A percentile compares a stretch with the other conserved stretches of the same genome.
phyloP scores from a whole-genome alignment of 2,888 invertebrate genomes.

The Emesis russula region DNA sequence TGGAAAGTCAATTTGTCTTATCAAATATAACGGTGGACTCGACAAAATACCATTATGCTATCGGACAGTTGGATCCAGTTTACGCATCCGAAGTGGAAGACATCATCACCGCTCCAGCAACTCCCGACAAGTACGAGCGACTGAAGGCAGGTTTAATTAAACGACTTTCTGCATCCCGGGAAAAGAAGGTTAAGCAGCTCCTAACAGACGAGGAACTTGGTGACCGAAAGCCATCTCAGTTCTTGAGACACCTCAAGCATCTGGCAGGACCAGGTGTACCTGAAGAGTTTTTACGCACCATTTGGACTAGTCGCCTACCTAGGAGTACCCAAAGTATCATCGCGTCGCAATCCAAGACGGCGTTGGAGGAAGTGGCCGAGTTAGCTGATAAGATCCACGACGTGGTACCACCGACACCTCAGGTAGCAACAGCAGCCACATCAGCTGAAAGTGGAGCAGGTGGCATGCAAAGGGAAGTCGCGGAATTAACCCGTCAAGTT shows the following conservation, averaged over 20 bases:
- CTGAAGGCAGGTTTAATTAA: constrained; percentile 21
- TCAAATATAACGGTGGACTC: constrained; percentile 35
- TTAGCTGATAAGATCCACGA: constrained; percentile 28
- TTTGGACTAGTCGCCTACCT: background rate
- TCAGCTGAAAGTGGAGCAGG: background rate
- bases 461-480: background rate
- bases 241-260: constrained; percentile 60
- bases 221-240: constrained; percentile 67
- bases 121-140: background rate
- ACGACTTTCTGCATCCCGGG: constrained; percentile 27
- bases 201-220: constrained; percentile 50
- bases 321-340: background rate
- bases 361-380: constrained; percentile 21
- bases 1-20: constrained; percentile 52
- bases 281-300: constrained; percentile 41
- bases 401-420: background rate
- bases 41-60: constrained; percentile 57
- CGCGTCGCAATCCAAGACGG: background rate
- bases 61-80: constrained; percentile 43
- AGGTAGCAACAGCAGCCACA: background rate
- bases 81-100: constrained; percentile 58
- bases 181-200: constrained; percentile 38
- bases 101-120: constrained; percentile 59
- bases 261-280: constrained; percentile 60
- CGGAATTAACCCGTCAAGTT: background rate